phyloP scores from a whole-genome alignment of 2,113 vertebrate species.

The Sapayoa aenigma region DNA sequence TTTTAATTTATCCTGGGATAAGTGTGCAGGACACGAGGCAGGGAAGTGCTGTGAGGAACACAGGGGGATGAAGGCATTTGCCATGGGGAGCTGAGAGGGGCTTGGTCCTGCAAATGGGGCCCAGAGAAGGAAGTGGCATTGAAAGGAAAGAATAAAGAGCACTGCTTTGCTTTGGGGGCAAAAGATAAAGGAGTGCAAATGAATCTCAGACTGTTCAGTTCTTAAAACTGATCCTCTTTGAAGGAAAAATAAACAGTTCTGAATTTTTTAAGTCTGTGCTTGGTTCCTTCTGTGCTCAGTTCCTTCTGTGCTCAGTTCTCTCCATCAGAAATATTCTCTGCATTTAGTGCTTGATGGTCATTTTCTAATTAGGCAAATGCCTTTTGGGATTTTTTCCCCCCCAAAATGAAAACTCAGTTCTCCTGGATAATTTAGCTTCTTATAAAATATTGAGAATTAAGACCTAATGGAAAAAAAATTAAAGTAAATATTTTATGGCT shows the following conservation, averaged over 20 bases:
- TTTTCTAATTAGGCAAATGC: neutral
- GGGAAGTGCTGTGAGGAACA: rapidly evolving
- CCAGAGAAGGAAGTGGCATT: neutral
- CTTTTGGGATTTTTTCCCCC: neutral
- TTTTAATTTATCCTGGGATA: neutral
- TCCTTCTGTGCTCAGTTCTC: neutral
- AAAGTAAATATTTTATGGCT: constrained; percentile 58
- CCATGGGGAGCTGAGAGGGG: neutral
- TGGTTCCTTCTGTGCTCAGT: neutral
- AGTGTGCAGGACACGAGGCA: neutral
- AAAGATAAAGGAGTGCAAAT: neutral
- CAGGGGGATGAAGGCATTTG: rapidly evolving
- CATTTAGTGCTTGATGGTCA: neutral
- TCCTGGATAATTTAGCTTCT: constrained; percentile 52
- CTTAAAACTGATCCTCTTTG: neutral
- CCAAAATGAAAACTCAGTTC: neutral
- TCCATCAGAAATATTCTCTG: neutral
- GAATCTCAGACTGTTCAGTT: neutral
- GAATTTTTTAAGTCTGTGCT: neutral
- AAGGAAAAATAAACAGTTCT: neutral
- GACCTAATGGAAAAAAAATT: neutral
- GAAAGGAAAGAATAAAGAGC: neutral
- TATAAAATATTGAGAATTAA: constrained; percentile 63
- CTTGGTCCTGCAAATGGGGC: neutral
- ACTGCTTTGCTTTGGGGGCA: neutral